A percentile compares a stretch with the other conserved stretches of the same genome.
These are phyloP conservation scores for Astreopora myriophthalma DNA, from an alignment of 64 coral and sea anemone genomes.

Conservation along the genomic window DNA sequence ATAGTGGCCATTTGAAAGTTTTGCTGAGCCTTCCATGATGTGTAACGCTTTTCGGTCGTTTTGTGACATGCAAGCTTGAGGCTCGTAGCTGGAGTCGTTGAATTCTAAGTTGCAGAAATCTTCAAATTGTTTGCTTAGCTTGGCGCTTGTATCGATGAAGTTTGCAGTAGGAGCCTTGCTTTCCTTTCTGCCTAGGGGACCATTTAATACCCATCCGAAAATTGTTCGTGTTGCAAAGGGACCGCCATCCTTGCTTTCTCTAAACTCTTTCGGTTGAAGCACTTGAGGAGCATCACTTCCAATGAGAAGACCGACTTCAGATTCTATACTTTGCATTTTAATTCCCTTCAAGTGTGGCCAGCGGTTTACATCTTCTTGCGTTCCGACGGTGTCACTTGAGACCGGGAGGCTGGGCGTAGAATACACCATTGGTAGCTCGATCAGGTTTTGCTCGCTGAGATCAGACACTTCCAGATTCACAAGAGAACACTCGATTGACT, in stretches of 20 bases:
- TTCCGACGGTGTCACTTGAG: background rate
- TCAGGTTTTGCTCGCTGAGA: background rate
- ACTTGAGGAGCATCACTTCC: slow-evolving; percentile 4
- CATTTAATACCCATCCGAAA: slow-evolving; percentile 18
- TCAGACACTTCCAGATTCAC: background rate
- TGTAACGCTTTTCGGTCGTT: background rate
- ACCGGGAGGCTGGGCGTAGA: background rate
- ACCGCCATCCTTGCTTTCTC: background rate
- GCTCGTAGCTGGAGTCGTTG: background rate
- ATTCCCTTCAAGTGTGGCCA: slow-evolving; percentile 35
- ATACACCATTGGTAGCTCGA: slow-evolving; percentile 14
- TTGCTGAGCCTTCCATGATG: background rate
- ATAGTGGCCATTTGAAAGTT: background rate
- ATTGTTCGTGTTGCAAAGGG: slow-evolving; percentile 7
- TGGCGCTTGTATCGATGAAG: background rate
- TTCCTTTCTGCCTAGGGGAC: background rate
- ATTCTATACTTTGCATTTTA: background rate
- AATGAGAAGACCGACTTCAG: slow-evolving; percentile 9
- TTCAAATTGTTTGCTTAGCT: background rate
- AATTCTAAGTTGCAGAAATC: background rate
- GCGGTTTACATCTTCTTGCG: background rate
- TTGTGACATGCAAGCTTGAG: background rate
- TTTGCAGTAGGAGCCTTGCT: background rate
- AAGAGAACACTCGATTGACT: background rate
- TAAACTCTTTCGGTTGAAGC: background rate